Evolutionary conservation across 2,113 vertebrate species (phyloP).

Genomic region (Labeo catla): DNA sequence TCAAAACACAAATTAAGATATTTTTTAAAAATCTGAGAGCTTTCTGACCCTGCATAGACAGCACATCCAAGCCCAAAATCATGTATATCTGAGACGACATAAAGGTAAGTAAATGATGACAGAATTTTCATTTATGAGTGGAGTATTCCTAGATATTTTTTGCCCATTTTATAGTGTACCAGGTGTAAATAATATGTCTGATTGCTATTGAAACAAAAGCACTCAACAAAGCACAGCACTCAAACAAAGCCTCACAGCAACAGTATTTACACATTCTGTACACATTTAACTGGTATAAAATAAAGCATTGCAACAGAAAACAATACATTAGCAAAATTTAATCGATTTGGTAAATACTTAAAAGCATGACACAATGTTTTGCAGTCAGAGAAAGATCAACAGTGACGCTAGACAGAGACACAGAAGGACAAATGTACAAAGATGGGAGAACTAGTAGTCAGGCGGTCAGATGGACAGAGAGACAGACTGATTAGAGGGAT

Average conservation of each 20-base stretch:
- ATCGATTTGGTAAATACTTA: not conserved
- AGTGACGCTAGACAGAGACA: not conserved
- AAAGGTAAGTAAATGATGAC: too few species aligned
- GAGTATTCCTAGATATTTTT: too few species aligned
- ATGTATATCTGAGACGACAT: too few species aligned
- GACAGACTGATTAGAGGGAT: conserved; percentile 4
- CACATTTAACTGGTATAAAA: not conserved
- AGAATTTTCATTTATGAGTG: too few species aligned
- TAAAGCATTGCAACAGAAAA: not conserved
- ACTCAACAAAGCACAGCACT: too few species aligned
- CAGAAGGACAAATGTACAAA: not conserved
- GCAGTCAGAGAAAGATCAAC: not conserved
- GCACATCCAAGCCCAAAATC: too few species aligned
- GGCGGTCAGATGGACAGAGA: not conserved
- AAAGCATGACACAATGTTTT: not conserved
- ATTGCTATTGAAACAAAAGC: too few species aligned
- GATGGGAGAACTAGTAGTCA: not conserved
- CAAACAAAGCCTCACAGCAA: not conserved
- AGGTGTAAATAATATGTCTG: too few species aligned
- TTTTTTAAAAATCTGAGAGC: too few species aligned
- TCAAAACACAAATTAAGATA: too few species aligned
- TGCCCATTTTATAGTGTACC: too few species aligned
- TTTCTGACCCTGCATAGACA: too few species aligned
- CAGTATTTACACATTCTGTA: not conserved
- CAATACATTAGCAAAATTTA: not conserved